Evolutionary conservation across 2,113 vertebrate genomes (phyloP), one percentile per base, ranked within the genome.

Genomic region (Corythoichthys haematopterus): DNA sequence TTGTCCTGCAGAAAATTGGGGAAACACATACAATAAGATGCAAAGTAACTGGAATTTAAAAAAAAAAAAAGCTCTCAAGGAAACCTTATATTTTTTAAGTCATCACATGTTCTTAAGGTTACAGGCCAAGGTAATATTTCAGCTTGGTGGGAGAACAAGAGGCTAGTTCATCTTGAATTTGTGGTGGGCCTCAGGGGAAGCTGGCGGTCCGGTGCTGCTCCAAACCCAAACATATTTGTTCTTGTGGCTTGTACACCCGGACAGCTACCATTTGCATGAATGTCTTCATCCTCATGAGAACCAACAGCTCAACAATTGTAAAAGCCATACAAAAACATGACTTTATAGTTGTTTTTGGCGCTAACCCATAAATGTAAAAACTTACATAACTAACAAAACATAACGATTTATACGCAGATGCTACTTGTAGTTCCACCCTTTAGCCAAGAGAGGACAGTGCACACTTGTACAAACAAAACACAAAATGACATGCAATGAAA

Each of bases 1-100:
- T 99, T 98, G 91, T 99, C 96, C 97, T 99, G 88, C 74, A 84
- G 90, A 69, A 79, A 68, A 86, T 86, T 87, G 62, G 75, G 85
- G 90, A 68, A 80, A 71, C 85, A 86, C 1, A 1, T 0, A 47
- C 2, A 28, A 69, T 0, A 56, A 75, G 11, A 84, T 70, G 72
- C 20, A 40, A 38, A 58, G 65, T 20, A 63, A 60, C 77, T 10
- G 53, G 6, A 43, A 43, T 43, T 28, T 28, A 28, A 28, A 28
- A 28, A 28, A 28, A 28, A 43, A 43, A 43, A 43, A 5, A 43
- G 40, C 40, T 43, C 3, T 43, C 20, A 28, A 28, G 20, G 20
- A 28, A 28, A 28, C 20, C 20, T 28, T 28, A 28, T 28, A 28
- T 28, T 28, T 8, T 5, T 43, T 43, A 43, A 43, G 9, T 28